Evolutionary conservation across 2,797 vertebrate species (phyloP), one percentile per base, ranked within the genome.

Genomic region (Staurois parvus): DNA sequence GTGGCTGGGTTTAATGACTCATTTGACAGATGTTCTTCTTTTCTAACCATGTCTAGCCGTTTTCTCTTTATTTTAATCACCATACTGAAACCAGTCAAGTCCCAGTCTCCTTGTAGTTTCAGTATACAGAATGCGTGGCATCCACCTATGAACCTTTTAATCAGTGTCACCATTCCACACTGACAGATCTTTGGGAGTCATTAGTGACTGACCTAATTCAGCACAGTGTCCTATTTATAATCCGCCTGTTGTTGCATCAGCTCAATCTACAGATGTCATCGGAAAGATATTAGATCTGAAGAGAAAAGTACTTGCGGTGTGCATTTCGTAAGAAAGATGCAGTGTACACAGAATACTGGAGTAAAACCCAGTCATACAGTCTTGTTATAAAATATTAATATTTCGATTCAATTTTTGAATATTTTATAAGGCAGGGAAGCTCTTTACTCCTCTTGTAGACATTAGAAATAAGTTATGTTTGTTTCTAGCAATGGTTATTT

Each of bases 161-260:
- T 45, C 75, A 84, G 66, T 75, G 67, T 79, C 85, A 85, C 52
- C 70, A 85, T 56, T 85, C 40, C 69, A 85, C 72, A 67, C 74
- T 52, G 29, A 72, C 68, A 83, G 59, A 78, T 86, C 85, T 82
- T 86, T 66, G 32, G 67, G 79, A 86, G 67, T 86, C 79, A 86
- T 86, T 86, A 82, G 73, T 40, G 74, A 28, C 28, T 86, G 85
- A 86, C 85, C 85, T 86, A 86, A 86, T 86, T 86, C 79, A 82
- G 79, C 79, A 29, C 37, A 24, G 74, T 24, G 19, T 86, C 79
- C 85, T 83, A 86, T 86, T 86, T 86, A 83, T 86, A 86, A 86
- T 86, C 85, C 28, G 48, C 19, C 79, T 86, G 67, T 76, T 86
- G 79, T 86, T 86, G 73, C 30, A 78, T 78, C 79, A 72, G 40